phyloP scores from a whole-genome alignment of 2,888 invertebrate genomes.

The Drosophila niveifrons region DNA sequence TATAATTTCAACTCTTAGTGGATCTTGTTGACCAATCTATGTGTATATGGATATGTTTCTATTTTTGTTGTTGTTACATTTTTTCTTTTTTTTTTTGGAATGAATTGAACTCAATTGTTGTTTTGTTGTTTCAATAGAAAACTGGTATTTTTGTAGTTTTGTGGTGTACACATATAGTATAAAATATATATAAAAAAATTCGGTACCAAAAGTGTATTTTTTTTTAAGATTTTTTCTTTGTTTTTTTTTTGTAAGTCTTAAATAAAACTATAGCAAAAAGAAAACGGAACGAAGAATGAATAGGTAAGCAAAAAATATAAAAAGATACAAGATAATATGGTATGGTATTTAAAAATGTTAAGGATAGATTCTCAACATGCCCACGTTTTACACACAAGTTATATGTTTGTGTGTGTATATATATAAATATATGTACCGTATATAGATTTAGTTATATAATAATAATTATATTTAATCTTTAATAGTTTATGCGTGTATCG shows the following conservation, averaged over 20 bases:
- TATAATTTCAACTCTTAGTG: conserved; percentile 15
- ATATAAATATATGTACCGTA: conserved; percentile 24
- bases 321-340: background rate
- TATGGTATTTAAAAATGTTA: conserved; percentile 14
- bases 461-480: conserved; percentile 20
- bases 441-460: conserved; percentile 31
- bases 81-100: conserved; percentile 47
- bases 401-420: conserved; percentile 11
- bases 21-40: conserved; percentile 19
- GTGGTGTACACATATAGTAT: conserved; percentile 16
- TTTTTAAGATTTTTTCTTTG: background rate
- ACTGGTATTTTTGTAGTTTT: conserved; percentile 19
- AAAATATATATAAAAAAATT: conserved; percentile 26
- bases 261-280: conserved; percentile 16
- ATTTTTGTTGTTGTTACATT: conserved; percentile 33
- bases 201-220: conserved; percentile 32
- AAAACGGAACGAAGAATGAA: background rate
- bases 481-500: conserved; percentile 44
- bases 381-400: conserved; percentile 28
- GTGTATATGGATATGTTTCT: conserved; percentile 54
- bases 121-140: conserved; percentile 33
- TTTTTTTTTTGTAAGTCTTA: conserved; percentile 21
- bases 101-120: conserved; percentile 40
- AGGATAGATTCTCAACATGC: conserved; percentile 32
- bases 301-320: background rate